Evolutionary conservation across 2,113 vertebrate species (phyloP).

Genomic region (Dissostichus mawsoni): DNA sequence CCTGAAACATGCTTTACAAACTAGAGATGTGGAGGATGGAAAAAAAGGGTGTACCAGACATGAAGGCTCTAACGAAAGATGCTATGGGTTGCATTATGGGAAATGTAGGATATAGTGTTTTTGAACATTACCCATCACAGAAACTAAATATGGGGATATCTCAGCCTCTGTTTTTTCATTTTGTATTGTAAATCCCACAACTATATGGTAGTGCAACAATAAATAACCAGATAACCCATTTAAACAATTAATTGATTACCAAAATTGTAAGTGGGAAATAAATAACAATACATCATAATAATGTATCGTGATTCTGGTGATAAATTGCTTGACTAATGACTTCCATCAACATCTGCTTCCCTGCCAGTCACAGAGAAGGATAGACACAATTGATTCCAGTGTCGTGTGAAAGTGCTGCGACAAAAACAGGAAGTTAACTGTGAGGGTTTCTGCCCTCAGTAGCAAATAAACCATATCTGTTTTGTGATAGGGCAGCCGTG

Average conservation of each 20-base stretch:
- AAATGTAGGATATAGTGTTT: neutral
- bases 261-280: neutral
- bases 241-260: neutral
- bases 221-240: neutral
- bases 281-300: too few relatives aligned
- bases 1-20: neutral
- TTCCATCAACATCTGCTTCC: constrained; percentile 1
- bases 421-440: constrained; percentile 73
- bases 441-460: constrained; percentile 32
- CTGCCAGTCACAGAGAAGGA: neutral
- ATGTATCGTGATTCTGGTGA: neutral
- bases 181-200: too few relatives aligned
- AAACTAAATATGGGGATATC: too few relatives aligned
- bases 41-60: neutral
- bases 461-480: constrained; percentile 27
- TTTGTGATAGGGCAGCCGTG: constrained; percentile 22
- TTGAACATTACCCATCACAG: too few relatives aligned
- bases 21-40: neutral
- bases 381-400: neutral
- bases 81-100: neutral
- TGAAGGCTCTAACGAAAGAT: neutral
- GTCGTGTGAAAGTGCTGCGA: constrained; percentile 20
- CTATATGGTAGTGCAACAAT: too few relatives aligned
- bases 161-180: too few relatives aligned
- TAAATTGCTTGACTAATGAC: neutral